Evolutionary conservation across 2,888 invertebrate genomes (phyloP).

Genomic region (Noctua fimbriata): DNA sequence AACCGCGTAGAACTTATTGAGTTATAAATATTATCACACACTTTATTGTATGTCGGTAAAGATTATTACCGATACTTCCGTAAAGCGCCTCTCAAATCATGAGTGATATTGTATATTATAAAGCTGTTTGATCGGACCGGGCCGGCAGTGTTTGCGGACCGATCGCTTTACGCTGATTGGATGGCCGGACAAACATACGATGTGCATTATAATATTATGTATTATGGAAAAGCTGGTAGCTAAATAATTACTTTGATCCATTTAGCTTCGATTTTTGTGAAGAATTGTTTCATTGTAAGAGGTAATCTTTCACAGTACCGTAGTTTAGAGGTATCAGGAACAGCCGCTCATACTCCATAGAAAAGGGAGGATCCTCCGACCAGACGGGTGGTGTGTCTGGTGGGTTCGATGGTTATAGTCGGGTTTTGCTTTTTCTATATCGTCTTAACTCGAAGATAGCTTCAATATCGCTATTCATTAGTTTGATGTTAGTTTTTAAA

Average conservation of each 20-base stretch:
- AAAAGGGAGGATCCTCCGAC: too few species aligned
- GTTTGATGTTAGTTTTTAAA: too few species aligned
- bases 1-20: background rate
- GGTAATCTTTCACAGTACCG: too few species aligned
- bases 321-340: too few species aligned
- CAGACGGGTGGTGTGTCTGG: too few species aligned
- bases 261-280: background rate
- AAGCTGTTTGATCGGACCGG: slow-evolving; percentile 54
- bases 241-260: slow-evolving; percentile 1
- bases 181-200: slow-evolving; percentile 67
- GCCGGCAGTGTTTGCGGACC: slow-evolving; percentile 56
- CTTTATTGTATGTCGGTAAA: background rate
- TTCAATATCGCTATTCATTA: too few species aligned
- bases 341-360: too few species aligned
- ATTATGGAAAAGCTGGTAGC: background rate
- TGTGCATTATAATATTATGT: slow-evolving; percentile 37
- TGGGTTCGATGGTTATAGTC: too few species aligned
- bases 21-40: background rate
- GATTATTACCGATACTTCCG: background rate
- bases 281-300: too few species aligned
- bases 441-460: too few species aligned
- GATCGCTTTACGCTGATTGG: slow-evolving; percentile 74
- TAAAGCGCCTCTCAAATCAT: slow-evolving; percentile 15
- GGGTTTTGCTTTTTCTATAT: too few species aligned
- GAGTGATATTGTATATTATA: slow-evolving; percentile 41